phyloP scores from a whole-genome alignment of 2,797 vertebrate genomes.

The Hirundo rustica region DNA sequence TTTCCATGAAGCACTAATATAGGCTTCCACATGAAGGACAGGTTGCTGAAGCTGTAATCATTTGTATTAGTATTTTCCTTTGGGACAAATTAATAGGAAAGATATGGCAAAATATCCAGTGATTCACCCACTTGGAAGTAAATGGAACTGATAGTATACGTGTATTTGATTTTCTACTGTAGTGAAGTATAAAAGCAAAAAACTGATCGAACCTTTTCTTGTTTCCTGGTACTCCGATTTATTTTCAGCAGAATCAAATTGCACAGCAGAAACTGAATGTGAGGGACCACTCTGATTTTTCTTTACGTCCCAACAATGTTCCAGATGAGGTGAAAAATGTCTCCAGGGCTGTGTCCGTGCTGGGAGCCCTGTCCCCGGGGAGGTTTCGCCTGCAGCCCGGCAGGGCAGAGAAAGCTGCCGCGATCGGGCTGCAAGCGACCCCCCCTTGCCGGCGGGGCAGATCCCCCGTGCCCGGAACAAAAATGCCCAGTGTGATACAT shows the following conservation, averaged over 20 bases:
- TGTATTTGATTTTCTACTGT: neutral
- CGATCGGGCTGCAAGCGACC: neutral
- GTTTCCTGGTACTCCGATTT: neutral
- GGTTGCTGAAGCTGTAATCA: neutral
- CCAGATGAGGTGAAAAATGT: accelerated
- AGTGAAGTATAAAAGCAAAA: neutral
- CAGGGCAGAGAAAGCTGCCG: neutral
- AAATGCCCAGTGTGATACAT: too few relatives aligned
- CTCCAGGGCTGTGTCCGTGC: neutral
- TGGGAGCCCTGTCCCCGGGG: neutral
- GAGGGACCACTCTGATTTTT: neutral
- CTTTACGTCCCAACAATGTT: accelerated
- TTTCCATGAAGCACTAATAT: neutral
- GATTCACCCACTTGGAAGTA: neutral
- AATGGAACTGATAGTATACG: neutral
- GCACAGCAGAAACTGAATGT: neutral
- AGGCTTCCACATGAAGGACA: neutral
- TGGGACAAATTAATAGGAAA: neutral
- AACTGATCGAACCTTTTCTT: neutral
- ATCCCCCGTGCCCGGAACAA: too few relatives aligned
- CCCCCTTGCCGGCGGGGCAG: neutral
- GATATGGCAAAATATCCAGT: neutral
- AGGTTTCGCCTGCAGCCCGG: neutral
- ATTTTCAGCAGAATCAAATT: neutral
- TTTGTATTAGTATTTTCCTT: neutral